phyloP scores from a whole-genome alignment of 2,113 vertebrate genomes.

The Nycticryphes semicollaris region DNA sequence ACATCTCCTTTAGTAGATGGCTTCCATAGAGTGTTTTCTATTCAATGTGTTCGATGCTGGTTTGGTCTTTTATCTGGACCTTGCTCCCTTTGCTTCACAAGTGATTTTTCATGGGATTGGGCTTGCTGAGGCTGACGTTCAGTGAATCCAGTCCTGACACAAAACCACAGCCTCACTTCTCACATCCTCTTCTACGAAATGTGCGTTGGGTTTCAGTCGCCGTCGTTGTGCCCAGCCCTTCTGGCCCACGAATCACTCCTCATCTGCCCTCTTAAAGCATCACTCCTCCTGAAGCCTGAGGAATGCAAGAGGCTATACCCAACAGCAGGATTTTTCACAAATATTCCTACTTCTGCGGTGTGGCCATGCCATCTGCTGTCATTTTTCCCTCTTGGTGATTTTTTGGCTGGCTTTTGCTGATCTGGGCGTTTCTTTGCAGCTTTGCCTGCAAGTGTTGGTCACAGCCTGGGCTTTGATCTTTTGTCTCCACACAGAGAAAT shows the following conservation, averaged over 20 bases:
- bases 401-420: not conserved
- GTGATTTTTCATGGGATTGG: not conserved
- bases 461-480: not conserved
- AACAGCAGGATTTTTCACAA: accelerated
- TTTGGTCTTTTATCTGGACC: accelerated
- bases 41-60: accelerated
- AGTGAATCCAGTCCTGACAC: not conserved
- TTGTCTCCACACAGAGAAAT: not conserved
- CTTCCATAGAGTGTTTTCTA: accelerated
- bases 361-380: accelerated
- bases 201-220: not conserved
- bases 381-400: accelerated
- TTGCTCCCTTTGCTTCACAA: not conserved
- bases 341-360: accelerated
- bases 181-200: constrained; percentile 50
- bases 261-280: not conserved
- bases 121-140: not conserved
- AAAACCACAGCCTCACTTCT: constrained; percentile 5
- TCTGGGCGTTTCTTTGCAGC: not conserved
- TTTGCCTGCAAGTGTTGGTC: not conserved
- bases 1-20: accelerated
- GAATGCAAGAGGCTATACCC: not conserved
- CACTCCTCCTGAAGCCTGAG: not conserved
- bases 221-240: not conserved
- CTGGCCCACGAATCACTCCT: not conserved